Base-by-base conservation (phyloP, 53 echinoderm and acorn worm genomes). In the Holothuria scabra region DNA sequence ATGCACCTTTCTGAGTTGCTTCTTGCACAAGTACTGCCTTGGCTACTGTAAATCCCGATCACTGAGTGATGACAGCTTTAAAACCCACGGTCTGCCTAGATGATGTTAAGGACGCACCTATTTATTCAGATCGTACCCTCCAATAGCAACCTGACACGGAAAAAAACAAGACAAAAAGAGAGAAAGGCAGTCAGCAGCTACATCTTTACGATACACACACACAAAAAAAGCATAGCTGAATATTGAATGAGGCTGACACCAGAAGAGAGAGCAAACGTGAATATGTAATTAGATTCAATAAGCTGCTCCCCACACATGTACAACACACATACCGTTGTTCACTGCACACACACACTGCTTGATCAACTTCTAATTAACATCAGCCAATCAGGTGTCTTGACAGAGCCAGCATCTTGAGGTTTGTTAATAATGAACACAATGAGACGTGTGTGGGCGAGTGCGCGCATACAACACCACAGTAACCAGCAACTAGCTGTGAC, bases 91-190 rank as follows among this genome's bases (percentile, higher is more conserved):
- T 72, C 72, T 72, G 72, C 72, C 25, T 24, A 72, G 72, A 44
- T 28, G 26, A 72, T 46, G 72, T 72, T 72, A 46, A 72, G 46
- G 72, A 72, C 72, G 72, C 72, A 72, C 72, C 72, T 72, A 72
- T 79, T 79, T 79, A 79, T 79, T 58, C 52, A 79, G 79, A 57
- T 57, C n/a, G 58, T 33, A 79, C 57, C 58, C 79, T 79, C 79
- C 79, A 79, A 79, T 79, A 28, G 79, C 79, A 79, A 79, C 79
- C 79, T 79, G 79, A 79, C 79, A 79, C 79, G 78, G 74, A 46
- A 28, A 79, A 56, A 79, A 33, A 79, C 29, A 30, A 56, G 34
- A 79, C 4, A 79, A 58, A 32, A 79, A 76, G 28, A 71, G 29
- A 65, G 72, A 72, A 44, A 49, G 48, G 48, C 21, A 72, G 72